Evolutionary conservation across 2,888 invertebrate species (phyloP), one percentile per base, ranked within the genome.

Genomic region (Tiliacea citrago): DNA sequence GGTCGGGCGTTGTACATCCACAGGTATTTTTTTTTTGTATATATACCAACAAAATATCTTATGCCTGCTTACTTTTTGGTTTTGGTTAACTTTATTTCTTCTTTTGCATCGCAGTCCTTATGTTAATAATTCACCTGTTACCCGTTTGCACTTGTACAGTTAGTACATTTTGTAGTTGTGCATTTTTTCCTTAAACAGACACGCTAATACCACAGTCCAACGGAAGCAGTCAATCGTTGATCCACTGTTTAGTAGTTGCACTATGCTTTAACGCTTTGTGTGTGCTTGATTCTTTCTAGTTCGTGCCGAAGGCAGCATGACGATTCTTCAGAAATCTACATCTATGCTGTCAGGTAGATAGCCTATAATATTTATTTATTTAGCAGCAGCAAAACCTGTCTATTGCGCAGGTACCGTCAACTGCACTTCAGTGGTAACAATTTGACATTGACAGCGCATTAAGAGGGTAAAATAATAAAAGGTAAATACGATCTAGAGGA

Each of bases 251-350:
- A 45, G 47, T 55, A 76, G 62, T 80, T 45, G 53, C n/a, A 29
- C 77, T 68, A 57, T 66, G 82, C 77, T 67, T 66, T 67, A 49
- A 68, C 53, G 66, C 72, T 55, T 78, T 70, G 21, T 60, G 51
- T 81, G 42, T 83, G 79, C 68, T 68, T 78, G n/a, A 68, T 47
- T 72, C 6, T 72, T 79, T 80, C 49, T 83, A 81, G 81, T 68
- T 63, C 53, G 29, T 9, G 79, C 1, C 18, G 79, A 79, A 10
- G 57, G 45, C 60, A 80, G 35, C 79, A 65, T 68, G 83, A 65
- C 73, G 35, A 16, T 72, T 68, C 63, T 83, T 66, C 83, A 57
- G 68, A 81, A 83, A 83, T 83, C 73, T 53, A 51, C 83, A 47
- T 68, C 73, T 0, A 68, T 79, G 79, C 18, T 81, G 21, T 73